Conservation (phyloP, 2,888 invertebrate genomes). For the Gortyna flavago region DNA sequence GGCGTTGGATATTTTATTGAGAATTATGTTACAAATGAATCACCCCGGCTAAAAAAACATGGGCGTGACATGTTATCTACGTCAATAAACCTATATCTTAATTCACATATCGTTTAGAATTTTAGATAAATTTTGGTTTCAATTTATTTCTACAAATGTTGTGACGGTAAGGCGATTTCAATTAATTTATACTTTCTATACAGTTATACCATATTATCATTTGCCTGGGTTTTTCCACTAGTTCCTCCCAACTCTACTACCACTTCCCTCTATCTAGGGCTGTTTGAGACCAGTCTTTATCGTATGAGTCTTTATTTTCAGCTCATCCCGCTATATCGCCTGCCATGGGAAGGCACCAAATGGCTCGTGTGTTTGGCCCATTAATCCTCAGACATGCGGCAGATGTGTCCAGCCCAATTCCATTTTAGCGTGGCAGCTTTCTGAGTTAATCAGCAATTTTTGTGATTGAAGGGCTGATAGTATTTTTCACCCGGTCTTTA, state of each 20-base stretch:
- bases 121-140: constrained; percentile 4
- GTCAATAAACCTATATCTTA: constrained; percentile 7
- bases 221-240: background rate
- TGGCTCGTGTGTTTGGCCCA: background rate
- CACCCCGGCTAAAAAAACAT: constrained; percentile 24
- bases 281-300: background rate
- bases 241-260: background rate
- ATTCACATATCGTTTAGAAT: constrained; percentile 10
- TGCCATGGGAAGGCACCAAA: background rate
- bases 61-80: constrained; percentile 22
- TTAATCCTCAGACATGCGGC: background rate
- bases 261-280: background rate
- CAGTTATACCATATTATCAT: background rate
- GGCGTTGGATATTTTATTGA: background rate
- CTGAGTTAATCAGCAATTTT: background rate
- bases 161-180: background rate
- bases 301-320: background rate
- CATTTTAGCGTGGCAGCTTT: background rate
- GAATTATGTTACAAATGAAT: constrained; percentile 11
- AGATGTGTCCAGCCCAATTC: background rate
- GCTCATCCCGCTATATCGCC: background rate
- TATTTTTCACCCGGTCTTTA: background rate
- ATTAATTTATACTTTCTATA: background rate
- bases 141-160: background rate
- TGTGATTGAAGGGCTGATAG: background rate